Conservation (phyloP, 2,113 vertebrate species). For the Falco punctatus region DNA sequence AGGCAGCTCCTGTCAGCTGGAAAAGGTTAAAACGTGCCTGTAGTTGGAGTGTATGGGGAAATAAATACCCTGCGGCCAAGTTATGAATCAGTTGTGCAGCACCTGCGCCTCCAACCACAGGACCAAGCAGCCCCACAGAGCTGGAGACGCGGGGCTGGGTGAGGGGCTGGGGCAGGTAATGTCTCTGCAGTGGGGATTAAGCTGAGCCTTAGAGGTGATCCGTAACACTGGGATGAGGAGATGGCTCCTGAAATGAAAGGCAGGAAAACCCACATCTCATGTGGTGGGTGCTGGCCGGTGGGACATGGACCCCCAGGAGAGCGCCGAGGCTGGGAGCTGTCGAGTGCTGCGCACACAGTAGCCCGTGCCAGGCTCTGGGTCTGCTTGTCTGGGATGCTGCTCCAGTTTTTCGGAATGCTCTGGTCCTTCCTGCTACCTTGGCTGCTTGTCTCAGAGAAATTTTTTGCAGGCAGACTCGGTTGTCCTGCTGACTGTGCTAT, state of each 20-base stretch:
- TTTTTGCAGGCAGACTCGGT: not conserved
- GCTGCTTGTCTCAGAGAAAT: not conserved
- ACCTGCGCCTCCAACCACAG: fast-evolving
- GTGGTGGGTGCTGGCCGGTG: fast-evolving
- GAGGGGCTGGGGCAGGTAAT: not conserved
- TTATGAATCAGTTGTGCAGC: not conserved
- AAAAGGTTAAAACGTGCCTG: not conserved
- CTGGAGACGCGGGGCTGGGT: not conserved
- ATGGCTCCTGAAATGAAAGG: not conserved
- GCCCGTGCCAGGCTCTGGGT: fast-evolving
- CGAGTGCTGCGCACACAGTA: fast-evolving
- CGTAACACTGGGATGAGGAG: not conserved
- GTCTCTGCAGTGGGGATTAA: not conserved
- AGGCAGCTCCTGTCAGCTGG: not conserved
- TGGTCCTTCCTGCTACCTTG: not conserved
- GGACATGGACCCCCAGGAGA: not conserved
- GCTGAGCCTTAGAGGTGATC: not conserved
- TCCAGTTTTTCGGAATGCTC: not conserved
- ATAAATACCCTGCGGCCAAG: too few relatives aligned
- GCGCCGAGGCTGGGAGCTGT: not conserved
- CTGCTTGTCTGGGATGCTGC: not conserved
- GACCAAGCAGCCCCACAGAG: not conserved
- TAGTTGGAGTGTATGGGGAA: not conserved
- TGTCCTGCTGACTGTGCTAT: constrained; percentile 46
- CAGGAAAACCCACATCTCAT: fast-evolving